A percentile compares a stretch with the other conserved stretches of the same genome.
Evolutionary conservation across 2,113 vertebrate genomes (phyloP).

Genomic region (Zapornia atra): DNA sequence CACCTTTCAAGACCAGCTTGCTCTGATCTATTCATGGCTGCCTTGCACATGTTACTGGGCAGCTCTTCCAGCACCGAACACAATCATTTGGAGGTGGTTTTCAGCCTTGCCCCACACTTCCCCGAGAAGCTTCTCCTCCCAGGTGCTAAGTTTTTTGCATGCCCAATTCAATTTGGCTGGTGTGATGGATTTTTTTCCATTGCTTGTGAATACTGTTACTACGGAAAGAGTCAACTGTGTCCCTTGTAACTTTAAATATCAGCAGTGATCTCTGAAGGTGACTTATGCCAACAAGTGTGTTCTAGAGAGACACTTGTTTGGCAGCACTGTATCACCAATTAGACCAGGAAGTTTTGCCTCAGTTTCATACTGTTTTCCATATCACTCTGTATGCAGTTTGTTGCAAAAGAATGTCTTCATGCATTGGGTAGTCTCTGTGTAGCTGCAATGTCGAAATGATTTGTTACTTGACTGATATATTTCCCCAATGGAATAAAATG

Average conservation of each 20-base stretch:
- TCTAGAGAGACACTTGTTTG: background rate
- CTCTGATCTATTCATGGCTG: background rate
- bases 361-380: background rate
- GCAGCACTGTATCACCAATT: slow-evolving; percentile 12
- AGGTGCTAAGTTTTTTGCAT: background rate
- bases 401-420: background rate
- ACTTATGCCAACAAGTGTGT: background rate
- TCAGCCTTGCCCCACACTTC: background rate
- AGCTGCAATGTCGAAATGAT: slow-evolving; percentile 15
- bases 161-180: background rate
- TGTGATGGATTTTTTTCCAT: background rate
- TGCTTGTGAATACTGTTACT: background rate
- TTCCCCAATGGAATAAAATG: slow-evolving; percentile 38
- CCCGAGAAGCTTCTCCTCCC: background rate
- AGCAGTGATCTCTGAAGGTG: background rate
- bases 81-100: background rate
- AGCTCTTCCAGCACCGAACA: background rate
- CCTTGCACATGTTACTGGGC: background rate
- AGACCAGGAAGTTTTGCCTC: background rate
- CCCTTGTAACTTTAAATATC: background rate
- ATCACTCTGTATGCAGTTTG: background rate
- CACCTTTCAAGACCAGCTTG: background rate
- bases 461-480: slow-evolving; percentile 22
- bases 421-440: background rate
- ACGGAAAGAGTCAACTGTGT: background rate